phyloP scores from a whole-genome alignment of 2,888 invertebrate species.

The Tenthredo livida region DNA sequence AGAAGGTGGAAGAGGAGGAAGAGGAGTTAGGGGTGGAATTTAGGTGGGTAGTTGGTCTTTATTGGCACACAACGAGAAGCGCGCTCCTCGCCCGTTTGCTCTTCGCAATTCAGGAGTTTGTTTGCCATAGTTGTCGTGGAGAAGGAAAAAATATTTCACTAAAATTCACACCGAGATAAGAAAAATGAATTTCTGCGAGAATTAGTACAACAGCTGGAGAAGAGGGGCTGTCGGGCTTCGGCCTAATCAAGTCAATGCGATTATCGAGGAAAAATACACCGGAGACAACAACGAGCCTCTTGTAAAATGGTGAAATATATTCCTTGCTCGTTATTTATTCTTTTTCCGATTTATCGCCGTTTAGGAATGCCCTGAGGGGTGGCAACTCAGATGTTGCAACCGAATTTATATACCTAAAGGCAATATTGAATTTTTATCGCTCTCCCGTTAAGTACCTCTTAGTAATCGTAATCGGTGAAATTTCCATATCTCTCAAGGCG shows the following conservation, averaged over 20 bases:
- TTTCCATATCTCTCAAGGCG: constrained; percentile 46
- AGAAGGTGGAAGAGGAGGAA: not conserved
- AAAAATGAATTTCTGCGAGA: not conserved
- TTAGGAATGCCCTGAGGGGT: not conserved
- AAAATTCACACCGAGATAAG: constrained; percentile 1
- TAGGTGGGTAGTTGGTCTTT: constrained; percentile 27
- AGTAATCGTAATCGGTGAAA: constrained; percentile 45
- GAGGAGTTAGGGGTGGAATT: constrained; percentile 29
- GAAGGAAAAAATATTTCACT: not conserved
- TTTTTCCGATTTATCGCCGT: constrained; percentile 18
- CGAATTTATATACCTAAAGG: not conserved
- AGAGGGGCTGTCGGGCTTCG: not conserved
- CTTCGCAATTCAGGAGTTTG: not conserved
- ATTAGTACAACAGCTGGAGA: not conserved
- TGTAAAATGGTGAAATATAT: not conserved
- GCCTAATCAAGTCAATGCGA: not conserved
- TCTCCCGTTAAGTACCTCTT: constrained; percentile 31
- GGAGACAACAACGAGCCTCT: not conserved
- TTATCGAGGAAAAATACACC: not conserved
- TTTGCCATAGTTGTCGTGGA: not conserved
- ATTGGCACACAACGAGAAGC: constrained; percentile 44
- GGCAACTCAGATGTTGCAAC: not conserved
- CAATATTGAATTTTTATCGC: constrained; percentile 48
- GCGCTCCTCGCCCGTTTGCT: constrained; percentile 16
- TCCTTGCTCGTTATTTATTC: constrained; percentile 8